phyloP scores from a whole-genome alignment of 2,113 vertebrate species.

The Podarcis muralis region DNA sequence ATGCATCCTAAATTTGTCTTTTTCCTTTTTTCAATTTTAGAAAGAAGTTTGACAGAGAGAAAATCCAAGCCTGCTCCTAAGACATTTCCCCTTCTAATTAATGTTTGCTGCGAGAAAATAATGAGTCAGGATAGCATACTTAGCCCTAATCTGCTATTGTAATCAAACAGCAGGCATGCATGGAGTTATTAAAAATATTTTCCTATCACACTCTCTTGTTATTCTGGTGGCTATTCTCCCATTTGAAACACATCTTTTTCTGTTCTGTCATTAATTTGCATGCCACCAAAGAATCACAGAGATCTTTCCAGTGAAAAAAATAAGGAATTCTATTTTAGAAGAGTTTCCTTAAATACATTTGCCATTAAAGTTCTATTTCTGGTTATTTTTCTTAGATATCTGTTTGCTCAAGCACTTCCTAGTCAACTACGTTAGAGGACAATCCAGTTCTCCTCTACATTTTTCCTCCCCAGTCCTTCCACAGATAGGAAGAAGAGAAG shows the following conservation, averaged over 20 bases:
- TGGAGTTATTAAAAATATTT: constrained; percentile 58
- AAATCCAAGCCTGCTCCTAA: constrained; percentile 39
- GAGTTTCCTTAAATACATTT: neutral
- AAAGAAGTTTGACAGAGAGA: constrained; percentile 27
- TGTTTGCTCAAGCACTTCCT: neutral
- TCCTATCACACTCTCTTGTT: constrained; percentile 56
- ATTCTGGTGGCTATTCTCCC: neutral
- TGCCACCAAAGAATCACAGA: neutral
- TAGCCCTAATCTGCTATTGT: constrained; percentile 63
- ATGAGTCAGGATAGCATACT: constrained; percentile 65
- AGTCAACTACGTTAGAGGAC: neutral
- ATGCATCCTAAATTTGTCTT: constrained; percentile 25
- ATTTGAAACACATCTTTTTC: neutral
- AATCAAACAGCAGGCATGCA: constrained; percentile 63
- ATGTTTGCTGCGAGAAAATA: constrained; percentile 54
- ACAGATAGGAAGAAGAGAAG: too few relatives aligned
- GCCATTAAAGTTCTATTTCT: neutral
- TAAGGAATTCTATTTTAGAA: neutral
- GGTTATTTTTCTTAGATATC: constrained; percentile 18
- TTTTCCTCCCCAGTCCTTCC: too few relatives aligned
- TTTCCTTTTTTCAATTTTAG: constrained; percentile 31
- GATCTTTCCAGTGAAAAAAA: constrained; percentile 17
- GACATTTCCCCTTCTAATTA: constrained; percentile 40
- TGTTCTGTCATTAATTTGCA: neutral
- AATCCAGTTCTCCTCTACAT: too few relatives aligned